phyloP scores from a whole-genome alignment of 2,888 invertebrate genomes.

The Pseudolycoriella hygida region DNA sequence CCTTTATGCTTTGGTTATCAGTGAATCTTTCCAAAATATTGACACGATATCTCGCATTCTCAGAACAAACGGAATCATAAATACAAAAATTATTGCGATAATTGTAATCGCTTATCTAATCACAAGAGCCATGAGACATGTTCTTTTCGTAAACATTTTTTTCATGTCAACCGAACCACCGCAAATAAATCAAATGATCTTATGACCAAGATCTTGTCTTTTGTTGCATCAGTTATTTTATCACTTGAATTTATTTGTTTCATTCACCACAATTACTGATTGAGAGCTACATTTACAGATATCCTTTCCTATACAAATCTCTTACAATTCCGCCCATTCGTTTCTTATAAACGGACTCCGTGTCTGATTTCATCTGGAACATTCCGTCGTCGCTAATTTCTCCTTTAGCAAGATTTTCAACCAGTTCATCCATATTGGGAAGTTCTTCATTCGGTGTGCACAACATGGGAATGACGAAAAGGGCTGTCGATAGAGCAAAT shows the following conservation, averaged over 20 bases:
- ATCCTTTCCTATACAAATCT: slow-evolving; percentile 8
- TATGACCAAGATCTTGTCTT: too few species aligned
- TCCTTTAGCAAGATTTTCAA: slow-evolving; percentile 2
- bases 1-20: too few species aligned
- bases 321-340: slow-evolving; percentile 8
- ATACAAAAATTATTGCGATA: too few species aligned
- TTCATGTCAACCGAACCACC: too few species aligned
- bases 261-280: background rate
- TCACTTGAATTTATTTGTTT: background rate
- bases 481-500: slow-evolving; percentile 6
- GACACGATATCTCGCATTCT: too few species aligned
- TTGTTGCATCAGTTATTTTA: too few species aligned
- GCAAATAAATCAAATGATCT: too few species aligned
- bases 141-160: too few species aligned
- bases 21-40: too few species aligned
- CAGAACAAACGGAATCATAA: too few species aligned
- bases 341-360: background rate
- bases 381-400: background rate
- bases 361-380: background rate
- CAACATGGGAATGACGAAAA: slow-evolving; percentile 8
- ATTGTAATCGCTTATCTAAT: too few species aligned
- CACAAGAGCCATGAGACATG: too few species aligned
- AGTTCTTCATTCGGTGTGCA: slow-evolving; percentile 3
- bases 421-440: slow-evolving; percentile 7
- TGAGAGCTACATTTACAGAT: slow-evolving; percentile 6